These are phyloP conservation scores for Xylocopa sonorina DNA, from an alignment of 1,140 invertebrate genomes.

Conservation along the genomic window DNA sequence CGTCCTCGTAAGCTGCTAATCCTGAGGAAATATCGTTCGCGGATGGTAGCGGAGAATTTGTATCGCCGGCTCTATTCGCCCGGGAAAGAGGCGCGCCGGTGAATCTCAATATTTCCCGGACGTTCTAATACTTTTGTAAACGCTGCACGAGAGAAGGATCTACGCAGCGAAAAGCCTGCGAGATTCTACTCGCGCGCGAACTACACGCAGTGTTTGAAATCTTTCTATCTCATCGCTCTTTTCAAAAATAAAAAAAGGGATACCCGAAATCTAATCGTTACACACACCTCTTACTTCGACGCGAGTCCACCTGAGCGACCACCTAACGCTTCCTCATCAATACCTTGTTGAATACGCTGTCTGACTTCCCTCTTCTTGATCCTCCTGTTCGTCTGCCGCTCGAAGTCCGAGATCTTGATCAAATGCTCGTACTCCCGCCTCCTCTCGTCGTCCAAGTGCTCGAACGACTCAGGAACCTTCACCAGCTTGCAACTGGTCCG, in stretches of 20 bases:
- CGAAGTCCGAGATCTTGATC: slow-evolving; percentile 54
- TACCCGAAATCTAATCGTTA: background rate
- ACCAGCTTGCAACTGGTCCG: slow-evolving; percentile 11
- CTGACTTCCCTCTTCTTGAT: slow-evolving; percentile 57
- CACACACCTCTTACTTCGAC: background rate
- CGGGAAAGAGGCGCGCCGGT: too few species aligned
- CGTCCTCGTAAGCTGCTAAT: slow-evolving; percentile 52
- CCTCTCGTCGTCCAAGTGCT: slow-evolving; percentile 16
- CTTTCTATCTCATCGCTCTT: too few species aligned
- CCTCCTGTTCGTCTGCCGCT: slow-evolving; percentile 56
- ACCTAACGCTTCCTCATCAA: background rate
- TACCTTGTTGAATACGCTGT: slow-evolving; percentile 59
- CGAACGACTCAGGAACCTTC: slow-evolving; percentile 1
- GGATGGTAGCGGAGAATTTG: background rate
- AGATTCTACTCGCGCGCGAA: too few species aligned
- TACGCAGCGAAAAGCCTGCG: too few species aligned
- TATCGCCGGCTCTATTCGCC: too few species aligned
- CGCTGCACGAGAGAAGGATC: too few species aligned
- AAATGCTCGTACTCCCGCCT: slow-evolving; percentile 52
- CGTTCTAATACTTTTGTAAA: too few species aligned
- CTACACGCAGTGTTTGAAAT: too few species aligned
- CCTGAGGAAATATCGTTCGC: slow-evolving; percentile 40
- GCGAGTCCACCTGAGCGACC: background rate
- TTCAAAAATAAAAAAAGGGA: too few species aligned
- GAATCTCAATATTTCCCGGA: too few species aligned